Conservation (phyloP, 2,797 vertebrate species). For the Cephalopachus bancanus region DNA sequence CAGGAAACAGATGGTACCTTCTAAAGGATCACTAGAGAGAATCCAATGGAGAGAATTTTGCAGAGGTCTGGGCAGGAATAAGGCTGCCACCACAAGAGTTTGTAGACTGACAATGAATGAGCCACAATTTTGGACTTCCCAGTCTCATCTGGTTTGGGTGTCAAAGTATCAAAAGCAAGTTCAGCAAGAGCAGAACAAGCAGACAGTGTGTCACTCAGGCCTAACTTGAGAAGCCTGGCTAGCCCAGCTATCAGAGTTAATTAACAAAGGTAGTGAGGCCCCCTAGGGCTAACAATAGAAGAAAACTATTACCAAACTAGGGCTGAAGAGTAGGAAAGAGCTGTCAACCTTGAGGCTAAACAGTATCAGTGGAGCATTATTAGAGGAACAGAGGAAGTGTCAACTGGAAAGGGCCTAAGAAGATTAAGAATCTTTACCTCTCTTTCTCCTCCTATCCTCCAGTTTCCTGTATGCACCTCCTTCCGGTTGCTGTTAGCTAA, state of each 20-base stretch:
- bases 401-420: background rate
- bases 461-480: background rate
- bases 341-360: background rate
- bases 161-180: background rate
- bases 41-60: background rate
- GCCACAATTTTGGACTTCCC: background rate
- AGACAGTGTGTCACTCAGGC: no score
- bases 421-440: background rate
- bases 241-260: background rate
- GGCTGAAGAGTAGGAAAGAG: background rate
- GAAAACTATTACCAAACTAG: background rate
- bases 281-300: background rate
- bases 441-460: background rate
- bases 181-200: background rate
- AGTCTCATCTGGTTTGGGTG: background rate
- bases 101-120: background rate
- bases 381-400: background rate
- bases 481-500: background rate
- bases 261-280: background rate
- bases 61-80: background rate
- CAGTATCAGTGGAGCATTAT: accelerated
- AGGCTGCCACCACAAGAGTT: background rate
- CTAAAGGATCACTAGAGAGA: background rate
- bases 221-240: background rate
- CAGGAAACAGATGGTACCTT: background rate